phyloP scores from a whole-genome alignment of 2,113 vertebrate species.

The Spea multiplicata region DNA sequence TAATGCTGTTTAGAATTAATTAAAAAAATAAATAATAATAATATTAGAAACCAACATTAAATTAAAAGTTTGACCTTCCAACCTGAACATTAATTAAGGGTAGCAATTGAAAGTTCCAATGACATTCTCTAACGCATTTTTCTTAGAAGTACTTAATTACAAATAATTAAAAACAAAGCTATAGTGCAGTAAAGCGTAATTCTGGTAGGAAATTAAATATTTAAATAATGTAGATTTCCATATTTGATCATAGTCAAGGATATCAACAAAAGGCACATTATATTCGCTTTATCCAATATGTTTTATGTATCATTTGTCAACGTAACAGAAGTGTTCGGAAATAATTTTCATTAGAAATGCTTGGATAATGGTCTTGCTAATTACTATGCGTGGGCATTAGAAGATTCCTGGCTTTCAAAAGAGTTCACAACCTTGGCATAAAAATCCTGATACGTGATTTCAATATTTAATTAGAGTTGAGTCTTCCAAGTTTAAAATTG shows the following conservation, averaged over 20 bases:
- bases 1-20: too few relatives aligned
- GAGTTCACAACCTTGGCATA: constrained; percentile 23
- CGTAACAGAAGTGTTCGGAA: neutral
- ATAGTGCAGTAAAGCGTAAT: neutral
- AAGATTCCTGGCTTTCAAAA: constrained; percentile 18
- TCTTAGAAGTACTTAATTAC: neutral
- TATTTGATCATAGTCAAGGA: neutral
- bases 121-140: neutral
- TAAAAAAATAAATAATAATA: too few relatives aligned
- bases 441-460: constrained; percentile 25
- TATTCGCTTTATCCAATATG: neutral
- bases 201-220: neutral
- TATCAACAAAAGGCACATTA: neutral
- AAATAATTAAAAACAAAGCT: neutral
- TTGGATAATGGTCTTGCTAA: constrained; percentile 37
- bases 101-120: neutral
- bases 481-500: constrained; percentile 10
- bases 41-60: neutral
- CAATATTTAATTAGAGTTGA: constrained; percentile 37
- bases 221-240: neutral
- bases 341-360: constrained; percentile 12
- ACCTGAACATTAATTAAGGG: neutral
- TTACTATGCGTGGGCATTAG: constrained; percentile 24
- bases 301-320: neutral
- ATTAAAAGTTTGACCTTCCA: neutral